Evolutionary conservation across 2,797 vertebrate species (phyloP), one percentile per base, ranked within the genome.

Genomic region (Gallinago solitaria): DNA sequence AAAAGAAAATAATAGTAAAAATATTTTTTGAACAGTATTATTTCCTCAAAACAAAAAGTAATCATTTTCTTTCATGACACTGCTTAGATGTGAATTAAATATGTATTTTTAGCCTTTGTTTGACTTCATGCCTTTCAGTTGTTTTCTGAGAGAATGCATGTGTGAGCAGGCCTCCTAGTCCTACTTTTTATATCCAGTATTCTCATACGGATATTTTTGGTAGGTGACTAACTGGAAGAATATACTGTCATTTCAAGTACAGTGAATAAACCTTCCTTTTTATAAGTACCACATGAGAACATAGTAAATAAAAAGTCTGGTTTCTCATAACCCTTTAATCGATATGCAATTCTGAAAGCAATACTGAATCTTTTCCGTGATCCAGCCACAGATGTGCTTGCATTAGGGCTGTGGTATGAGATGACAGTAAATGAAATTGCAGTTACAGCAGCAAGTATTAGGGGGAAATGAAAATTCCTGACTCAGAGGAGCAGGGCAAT

Each of bases 401-500:
- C 88, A 64, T 91, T 87, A 92, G 93, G 91, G 86, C 95, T 97
- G 81, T 89, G 78, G 64, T 92, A 88, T 82, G 91, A 92, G 89
- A 54, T 93, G 82, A 87, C 83, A 95, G 93, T 91, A 95, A 96
- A 96, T 90, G 81, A 95, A 97, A 96, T 37, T 96, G 95, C 95
- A 96, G 93, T 87, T 92, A 88, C 76, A 94, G 92, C 95, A 95
- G 93, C 96, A 87, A 92, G 95, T 91, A 93, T 89, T 83, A 92
- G 96, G 74, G 94, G 93, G 80, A 95, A 94, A 89, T 95, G 90
- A 96, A 95, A 94, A 96, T 90, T 94, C 95, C 94, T 97, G 96
- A 97, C 96, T 95, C 94, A 94, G 96, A 91, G 90, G 90, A 93
- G 90, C 83, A 93, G 96, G 96, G 94, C 93, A 96, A 95, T 96